Evolutionary conservation across 1,140 invertebrate genomes (phyloP), one percentile per base, ranked within the genome.

Genomic region (Drosophila persimilis): DNA sequence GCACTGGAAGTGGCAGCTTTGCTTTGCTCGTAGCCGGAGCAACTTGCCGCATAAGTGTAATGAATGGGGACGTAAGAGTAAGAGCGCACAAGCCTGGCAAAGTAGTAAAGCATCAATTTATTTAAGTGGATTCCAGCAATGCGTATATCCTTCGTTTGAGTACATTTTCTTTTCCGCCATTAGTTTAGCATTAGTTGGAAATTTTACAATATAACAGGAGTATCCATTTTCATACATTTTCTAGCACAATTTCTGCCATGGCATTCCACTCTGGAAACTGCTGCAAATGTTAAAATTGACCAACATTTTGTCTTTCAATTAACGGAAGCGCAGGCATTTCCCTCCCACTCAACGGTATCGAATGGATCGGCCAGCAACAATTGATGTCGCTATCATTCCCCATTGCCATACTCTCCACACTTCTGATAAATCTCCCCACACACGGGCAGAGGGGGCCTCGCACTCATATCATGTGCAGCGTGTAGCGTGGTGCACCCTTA

Each of bases 91-190:
- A 80, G 77, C 55, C 77, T 74, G 61, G 61, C 60, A 39, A 65
- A 86, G 83, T 74, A 65, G 69, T 77, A 77, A 67, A 70, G 77
- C 83, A 72, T 81, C 81, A 86, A 86, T 86, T 88, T 86, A 86
- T 86, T 86, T 88, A 86, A 86, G 83, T 86, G 78, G 83, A 83
- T 81, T 76, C 54, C 64, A 63, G 62, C 65, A 43, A 54, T 43
- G 39, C 83, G 77, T 69, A 84, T 66, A 73, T 86, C 73, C 31
- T 63, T 47, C 43, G 77, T 60, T 48, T 39, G 39, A 50, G 47
- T 61, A 64, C 63, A 57, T 56, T 20, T n/a, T 26, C 44, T 17
- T 53, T 45, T 44, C 51, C 11, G 20, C 31, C 26, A 35, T 52
- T 59, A 6, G 48, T 41, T 44, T 50, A 11, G 22, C 6, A 9